Base-by-base conservation (phyloP, 2,888 invertebrate genomes). In the Alentia gelatinosa region DNA sequence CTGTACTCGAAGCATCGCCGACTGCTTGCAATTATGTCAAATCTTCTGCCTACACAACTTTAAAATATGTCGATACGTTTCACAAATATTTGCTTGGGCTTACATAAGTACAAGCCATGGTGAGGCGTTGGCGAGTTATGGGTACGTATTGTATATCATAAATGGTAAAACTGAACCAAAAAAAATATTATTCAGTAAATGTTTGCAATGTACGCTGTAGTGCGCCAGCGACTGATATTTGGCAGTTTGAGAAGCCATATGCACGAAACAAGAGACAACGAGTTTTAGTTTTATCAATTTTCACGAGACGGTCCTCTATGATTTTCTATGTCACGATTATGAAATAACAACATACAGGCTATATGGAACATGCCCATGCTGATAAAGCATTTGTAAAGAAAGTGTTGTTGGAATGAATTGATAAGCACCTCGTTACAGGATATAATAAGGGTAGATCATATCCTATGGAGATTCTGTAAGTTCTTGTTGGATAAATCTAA, bases 391-490 rank as follows among this genome's bases (percentile, higher is more conserved):
- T n/a, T n/a, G n/a, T n/a, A n/a, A 56, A 56, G n/a, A 4, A 19
- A n/a, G 23, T 56, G 19, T 56, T n/a, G 56, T 1, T n/a, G 12
- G 56, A 9, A 56, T 56, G 3, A 1, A 56, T 56, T n/a, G n/a
- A 56, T 56, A 56, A 56, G 56, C 56, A 56, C 56, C 56, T 56
- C 56, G n/a, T 56, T n/a, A 56, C 56, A n/a, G 56, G 56, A 56
- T 19, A 56, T 12, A 56, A 12, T 56, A 56, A 56, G n/a, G n/a
- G n/a, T n/a, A n/a, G n/a, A n/a, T 9, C 3, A 56, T 3, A 19
- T n/a, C 19, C 5, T 56, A 56, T 56, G 23, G 3, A n/a, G 12
- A n/a, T 56, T 56, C 56, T 56, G 56, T 56, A 56, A 56, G 56
- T 56, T 56, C 56, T 56, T 56, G 56, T 56, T 56, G 56, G 19